Evolutionary conservation across 2,113 vertebrate genomes (phyloP).

Genomic region (Myotis yumanensis): DNA sequence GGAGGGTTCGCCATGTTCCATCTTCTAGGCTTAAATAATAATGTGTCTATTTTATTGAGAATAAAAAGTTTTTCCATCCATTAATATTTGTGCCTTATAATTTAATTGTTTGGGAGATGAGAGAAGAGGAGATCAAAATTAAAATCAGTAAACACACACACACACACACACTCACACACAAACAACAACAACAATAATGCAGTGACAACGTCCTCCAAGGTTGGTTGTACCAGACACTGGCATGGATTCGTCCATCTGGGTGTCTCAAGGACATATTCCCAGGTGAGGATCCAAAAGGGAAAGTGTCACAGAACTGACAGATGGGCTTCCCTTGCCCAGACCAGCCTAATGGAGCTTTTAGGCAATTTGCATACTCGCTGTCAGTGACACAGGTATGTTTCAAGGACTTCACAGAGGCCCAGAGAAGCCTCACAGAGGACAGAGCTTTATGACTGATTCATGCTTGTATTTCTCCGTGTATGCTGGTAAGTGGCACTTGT

Average conservation of each 20-base stretch:
- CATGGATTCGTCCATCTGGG: slow-evolving; percentile 76
- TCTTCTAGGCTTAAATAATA: not conserved
- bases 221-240: slow-evolving; percentile 57
- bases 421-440: slow-evolving; percentile 71
- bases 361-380: slow-evolving; percentile 84
- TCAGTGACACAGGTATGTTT: slow-evolving; percentile 81
- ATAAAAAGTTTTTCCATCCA: not conserved
- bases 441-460: slow-evolving; percentile 31
- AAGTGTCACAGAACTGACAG: slow-evolving; percentile 85
- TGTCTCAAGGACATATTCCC: slow-evolving; percentile 85
- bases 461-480: not conserved
- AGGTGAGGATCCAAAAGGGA: slow-evolving; percentile 79
- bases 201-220: slow-evolving; percentile 69
- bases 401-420: slow-evolving; percentile 83
- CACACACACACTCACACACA: not conserved
- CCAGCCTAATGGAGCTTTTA: slow-evolving; percentile 86
- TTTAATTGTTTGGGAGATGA: not conserved
- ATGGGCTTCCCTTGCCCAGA: slow-evolving; percentile 85
- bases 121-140: not conserved
- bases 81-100: not conserved
- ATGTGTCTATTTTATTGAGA: not conserved
- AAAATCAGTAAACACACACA: slow-evolving; percentile 44
- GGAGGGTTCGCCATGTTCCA: not conserved
- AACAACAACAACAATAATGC: fast-evolving
- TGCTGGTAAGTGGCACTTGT: not conserved